These are phyloP conservation scores for Eupithecia inturbata DNA, from an alignment of 2,888 invertebrate species.

Conservation along the genomic window DNA sequence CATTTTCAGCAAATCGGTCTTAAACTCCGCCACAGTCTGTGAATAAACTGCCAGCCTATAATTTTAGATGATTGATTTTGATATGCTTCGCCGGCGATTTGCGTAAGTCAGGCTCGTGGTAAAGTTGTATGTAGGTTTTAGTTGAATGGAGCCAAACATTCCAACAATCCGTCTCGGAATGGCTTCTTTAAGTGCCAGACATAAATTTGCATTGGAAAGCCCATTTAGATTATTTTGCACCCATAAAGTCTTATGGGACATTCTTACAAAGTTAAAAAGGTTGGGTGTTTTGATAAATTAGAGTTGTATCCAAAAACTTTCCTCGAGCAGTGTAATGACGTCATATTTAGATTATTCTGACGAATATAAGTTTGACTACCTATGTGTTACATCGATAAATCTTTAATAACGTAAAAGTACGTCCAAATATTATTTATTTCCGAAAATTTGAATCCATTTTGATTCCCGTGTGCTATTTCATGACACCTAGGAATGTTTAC, in stretches of 20 bases:
- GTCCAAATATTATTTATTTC: too few relatives aligned
- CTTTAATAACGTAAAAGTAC: neutral
- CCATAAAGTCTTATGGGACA: neutral
- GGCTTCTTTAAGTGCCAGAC: slow-evolving; percentile 8
- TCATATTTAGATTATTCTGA: neutral
- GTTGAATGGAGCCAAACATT: slow-evolving; percentile 10
- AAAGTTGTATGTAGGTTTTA: neutral
- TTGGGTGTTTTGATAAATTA: neutral
- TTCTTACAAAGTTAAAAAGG: neutral
- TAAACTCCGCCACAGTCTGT: neutral
- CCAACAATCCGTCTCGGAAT: neutral
- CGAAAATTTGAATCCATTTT: too few relatives aligned
- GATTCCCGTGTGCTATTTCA: neutral
- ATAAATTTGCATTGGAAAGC: neutral
- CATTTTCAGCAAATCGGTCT: neutral
- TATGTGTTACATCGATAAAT: neutral
- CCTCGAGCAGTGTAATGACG: neutral
- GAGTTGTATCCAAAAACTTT: neutral
- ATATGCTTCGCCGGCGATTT: neutral
- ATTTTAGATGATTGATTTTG: neutral
- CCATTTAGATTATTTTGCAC: neutral
- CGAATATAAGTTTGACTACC: neutral
- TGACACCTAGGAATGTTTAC: neutral
- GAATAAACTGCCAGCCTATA: neutral
- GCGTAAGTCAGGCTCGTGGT: neutral